Evolutionary conservation across 2,888 invertebrate species (phyloP).

Genomic region (Orthosia gothica): DNA sequence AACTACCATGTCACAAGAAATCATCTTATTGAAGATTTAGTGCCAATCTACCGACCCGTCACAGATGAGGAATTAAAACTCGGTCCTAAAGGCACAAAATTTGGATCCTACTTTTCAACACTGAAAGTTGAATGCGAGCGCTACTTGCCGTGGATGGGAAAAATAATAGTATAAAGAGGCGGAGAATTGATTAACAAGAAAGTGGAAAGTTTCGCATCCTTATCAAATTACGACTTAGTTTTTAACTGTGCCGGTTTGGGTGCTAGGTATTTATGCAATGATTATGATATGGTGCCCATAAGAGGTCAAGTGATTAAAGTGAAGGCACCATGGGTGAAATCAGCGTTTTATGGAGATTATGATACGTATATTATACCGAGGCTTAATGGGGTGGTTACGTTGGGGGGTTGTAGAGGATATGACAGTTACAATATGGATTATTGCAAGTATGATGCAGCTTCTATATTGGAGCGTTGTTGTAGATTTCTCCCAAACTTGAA

Average conservation of each 20-base stretch:
- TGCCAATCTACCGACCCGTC: conserved; percentile 94
- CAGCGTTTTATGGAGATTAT: conserved; percentile 96
- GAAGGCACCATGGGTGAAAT: conserved; percentile 97
- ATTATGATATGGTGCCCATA: conserved; percentile 94
- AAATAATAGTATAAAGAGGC: conserved; percentile 92
- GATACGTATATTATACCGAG: conserved; percentile 97
- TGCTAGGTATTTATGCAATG: conserved; percentile 95
- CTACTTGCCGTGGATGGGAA: conserved; percentile 95
- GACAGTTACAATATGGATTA: conserved; percentile 94
- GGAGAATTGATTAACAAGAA: conserved; percentile 92
- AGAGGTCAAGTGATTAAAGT: conserved; percentile 96
- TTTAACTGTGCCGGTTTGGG: conserved; percentile 97
- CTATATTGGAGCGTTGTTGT: conserved; percentile 95
- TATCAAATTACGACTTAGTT: conserved; percentile 93
- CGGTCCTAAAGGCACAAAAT: conserved; percentile 95
- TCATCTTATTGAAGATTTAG: conserved; percentile 94
- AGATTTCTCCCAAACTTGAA: conserved; percentile 94
- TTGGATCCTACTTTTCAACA: conserved; percentile 96
- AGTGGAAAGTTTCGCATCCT: conserved; percentile 92
- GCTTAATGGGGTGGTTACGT: conserved; percentile 93
- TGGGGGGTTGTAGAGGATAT: conserved; percentile 97
- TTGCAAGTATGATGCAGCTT: conserved; percentile 94
- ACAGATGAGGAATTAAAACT: conserved; percentile 94
- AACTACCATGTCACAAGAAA: conserved; percentile 94
- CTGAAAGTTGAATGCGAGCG: conserved; percentile 94